Evolutionary conservation across 1,140 invertebrate genomes (phyloP).

Genomic region (Cydia strobilella): DNA sequence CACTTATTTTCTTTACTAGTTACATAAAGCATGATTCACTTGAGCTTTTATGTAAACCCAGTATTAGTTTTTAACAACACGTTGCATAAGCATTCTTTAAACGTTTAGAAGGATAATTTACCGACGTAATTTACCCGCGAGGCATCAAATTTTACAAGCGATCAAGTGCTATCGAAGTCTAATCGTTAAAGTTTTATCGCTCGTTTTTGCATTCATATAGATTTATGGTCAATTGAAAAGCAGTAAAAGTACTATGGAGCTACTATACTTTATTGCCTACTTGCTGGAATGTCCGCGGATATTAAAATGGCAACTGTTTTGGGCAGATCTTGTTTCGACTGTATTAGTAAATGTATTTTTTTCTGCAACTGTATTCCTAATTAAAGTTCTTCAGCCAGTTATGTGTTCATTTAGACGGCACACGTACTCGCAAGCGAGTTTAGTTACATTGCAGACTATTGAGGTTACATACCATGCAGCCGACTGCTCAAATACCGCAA

Average conservation of each 20-base stretch:
- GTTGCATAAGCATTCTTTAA: background rate
- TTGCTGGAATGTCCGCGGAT: conserved; percentile 3
- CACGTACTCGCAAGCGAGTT: too few relatives aligned
- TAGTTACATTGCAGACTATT: too few relatives aligned
- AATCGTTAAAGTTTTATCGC: conserved; percentile 32
- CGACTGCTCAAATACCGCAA: too few relatives aligned
- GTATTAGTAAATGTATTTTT: background rate
- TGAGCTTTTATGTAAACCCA: background rate
- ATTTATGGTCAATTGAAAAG: conserved; percentile 46
- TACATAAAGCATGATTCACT: too few relatives aligned
- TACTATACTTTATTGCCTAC: conserved; percentile 22
- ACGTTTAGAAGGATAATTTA: background rate
- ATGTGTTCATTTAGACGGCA: too few relatives aligned
- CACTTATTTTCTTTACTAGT: too few relatives aligned
- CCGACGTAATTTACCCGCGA: background rate
- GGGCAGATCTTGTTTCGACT: background rate
- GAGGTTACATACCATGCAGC: too few relatives aligned
- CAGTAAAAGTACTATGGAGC: conserved; percentile 41
- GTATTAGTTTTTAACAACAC: background rate
- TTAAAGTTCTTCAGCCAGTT: too few relatives aligned
- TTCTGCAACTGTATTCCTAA: too few relatives aligned
- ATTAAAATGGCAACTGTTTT: conserved; percentile 2
- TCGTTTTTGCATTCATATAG: conserved; percentile 38
- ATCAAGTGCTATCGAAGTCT: conserved; percentile 31
- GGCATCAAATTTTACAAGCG: conserved; percentile 28